Evolutionary conservation across 1,140 invertebrate genomes (phyloP).

Genomic region (Tachypleus tridentatus): DNA sequence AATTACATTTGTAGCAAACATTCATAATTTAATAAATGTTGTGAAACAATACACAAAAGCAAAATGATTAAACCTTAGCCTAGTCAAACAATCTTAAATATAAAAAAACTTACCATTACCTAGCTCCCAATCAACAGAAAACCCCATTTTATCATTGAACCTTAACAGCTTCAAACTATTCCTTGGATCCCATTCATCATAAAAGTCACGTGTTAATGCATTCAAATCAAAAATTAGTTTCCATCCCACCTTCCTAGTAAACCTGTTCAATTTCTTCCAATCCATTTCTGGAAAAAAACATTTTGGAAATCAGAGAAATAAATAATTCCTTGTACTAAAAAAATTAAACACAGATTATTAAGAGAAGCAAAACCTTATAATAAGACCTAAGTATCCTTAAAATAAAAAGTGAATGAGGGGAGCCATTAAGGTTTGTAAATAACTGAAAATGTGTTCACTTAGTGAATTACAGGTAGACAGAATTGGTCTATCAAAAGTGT

Average conservation of each 20-base stretch:
- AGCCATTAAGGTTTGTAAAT: too few relatives aligned
- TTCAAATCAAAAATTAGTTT: constrained; percentile 57
- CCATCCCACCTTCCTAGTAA: constrained; percentile 39
- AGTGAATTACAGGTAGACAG: too few relatives aligned
- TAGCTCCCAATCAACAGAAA: constrained; percentile 52
- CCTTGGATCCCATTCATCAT: constrained; percentile 45
- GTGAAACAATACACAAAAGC: too few relatives aligned
- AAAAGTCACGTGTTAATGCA: constrained; percentile 43
- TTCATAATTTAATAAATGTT: background rate
- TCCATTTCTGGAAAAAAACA: constrained; percentile 23
- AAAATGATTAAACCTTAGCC: too few relatives aligned
- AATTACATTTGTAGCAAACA: background rate
- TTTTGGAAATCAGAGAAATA: background rate
- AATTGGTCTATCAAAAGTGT: too few relatives aligned
- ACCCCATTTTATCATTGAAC: constrained; percentile 41
- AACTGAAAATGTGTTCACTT: too few relatives aligned
- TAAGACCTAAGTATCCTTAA: too few relatives aligned
- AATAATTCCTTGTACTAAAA: too few relatives aligned
- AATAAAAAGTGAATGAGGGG: too few relatives aligned
- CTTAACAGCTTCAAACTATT: constrained; percentile 50
- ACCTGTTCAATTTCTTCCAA: constrained; percentile 47
- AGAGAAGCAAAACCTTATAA: too few relatives aligned
- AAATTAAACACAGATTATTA: too few relatives aligned
- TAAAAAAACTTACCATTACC: constrained; percentile 48
- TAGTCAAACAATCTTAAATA: too few relatives aligned